Evolutionary conservation across 1,140 invertebrate genomes (phyloP).

Genomic region (Pogonomyrmex barbatus): DNA sequence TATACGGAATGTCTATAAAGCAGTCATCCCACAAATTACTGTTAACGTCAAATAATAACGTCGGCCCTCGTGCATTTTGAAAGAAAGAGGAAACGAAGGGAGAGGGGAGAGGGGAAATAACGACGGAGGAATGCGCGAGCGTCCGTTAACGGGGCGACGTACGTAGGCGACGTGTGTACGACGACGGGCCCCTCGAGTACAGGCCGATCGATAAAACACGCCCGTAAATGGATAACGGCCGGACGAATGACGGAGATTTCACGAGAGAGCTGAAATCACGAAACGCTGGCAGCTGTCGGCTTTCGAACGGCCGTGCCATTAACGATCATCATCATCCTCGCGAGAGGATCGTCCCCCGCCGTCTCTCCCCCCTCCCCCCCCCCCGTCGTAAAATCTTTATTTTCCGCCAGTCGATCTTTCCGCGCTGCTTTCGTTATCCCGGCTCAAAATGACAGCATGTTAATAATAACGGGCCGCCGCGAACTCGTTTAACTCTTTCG

Average conservation of each 20-base stretch:
- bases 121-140: slow-evolving; percentile 42
- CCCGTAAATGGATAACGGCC: slow-evolving; percentile 72
- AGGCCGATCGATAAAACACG: slow-evolving; percentile 72
- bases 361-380: slow-evolving; percentile 2
- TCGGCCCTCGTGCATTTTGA: background rate
- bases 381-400: slow-evolving; percentile 39
- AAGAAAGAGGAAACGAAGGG: background rate
- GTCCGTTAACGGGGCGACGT: slow-evolving; percentile 45
- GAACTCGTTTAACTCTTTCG: background rate
- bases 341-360: slow-evolving; percentile 29
- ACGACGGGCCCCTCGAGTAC: slow-evolving; percentile 59
- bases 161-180: slow-evolving; percentile 58
- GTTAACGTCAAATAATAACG: slow-evolving; percentile 22
- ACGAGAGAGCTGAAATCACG: slow-evolving; percentile 63
- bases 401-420: slow-evolving; percentile 59
- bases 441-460: slow-evolving; percentile 13
- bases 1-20: background rate
- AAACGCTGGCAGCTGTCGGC: slow-evolving; percentile 57
- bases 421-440: slow-evolving; percentile 52
- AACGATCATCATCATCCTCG: slow-evolving; percentile 70
- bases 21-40: slow-evolving; percentile 1
- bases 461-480: slow-evolving; percentile 37
- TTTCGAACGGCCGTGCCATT: slow-evolving; percentile 53
- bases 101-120: background rate
- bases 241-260: slow-evolving; percentile 73